Evolutionary conservation across 2,113 vertebrate genomes (phyloP), one percentile per base, ranked within the genome.

Genomic region (Vulpes lagopus): DNA sequence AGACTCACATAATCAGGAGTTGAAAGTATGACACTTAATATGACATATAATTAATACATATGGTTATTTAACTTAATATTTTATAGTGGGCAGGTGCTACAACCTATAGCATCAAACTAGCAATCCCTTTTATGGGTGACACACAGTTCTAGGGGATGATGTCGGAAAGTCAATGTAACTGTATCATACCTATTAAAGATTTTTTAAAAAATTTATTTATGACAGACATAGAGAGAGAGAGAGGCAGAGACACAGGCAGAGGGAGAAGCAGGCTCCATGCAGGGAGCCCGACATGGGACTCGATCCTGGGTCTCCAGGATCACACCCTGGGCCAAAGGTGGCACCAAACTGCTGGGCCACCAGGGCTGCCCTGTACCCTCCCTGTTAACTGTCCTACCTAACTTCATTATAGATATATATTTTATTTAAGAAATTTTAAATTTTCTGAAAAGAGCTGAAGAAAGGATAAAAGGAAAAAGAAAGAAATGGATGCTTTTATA

Each of bases 41-140:
- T 30, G 14, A n/a, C 0, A 23, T 51, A 74, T 43, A n/a, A 2
- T 25, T 67, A 76, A 43, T 30, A 57, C 16, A 30, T 1, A 22
- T 20, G 25, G 32, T 30, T 55, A 89, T 60, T 88, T 43, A 57
- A 25, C 11, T 25, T 19, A 60, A 8, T 27, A 25, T 4, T 62
- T 14, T 62, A 23, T 11, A 65, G 2, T 38, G 53, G 2, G 20
- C 4, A 49, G 74, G 2, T 49, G 25, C 69, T 88, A 12, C 20
- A 35, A 15, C 53, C 51, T 4, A 23, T 30, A 74, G 38, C 16
- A 11, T 35, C 35, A 30, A 76, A 59, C 2, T 32, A 67, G 11
- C 2, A 1, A 16, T 9, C 1, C 60, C 22, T n/a, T 16, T 82
- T 53, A 32, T 1, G 0, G 6, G 4, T 78, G 11, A 2, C 22